Percentiles rank a stretch among this genome's conserved stretches.
These are phyloP conservation scores for Mesocricetus auratus DNA, from an alignment of 2,113 vertebrate species.

Conservation along the genomic window DNA sequence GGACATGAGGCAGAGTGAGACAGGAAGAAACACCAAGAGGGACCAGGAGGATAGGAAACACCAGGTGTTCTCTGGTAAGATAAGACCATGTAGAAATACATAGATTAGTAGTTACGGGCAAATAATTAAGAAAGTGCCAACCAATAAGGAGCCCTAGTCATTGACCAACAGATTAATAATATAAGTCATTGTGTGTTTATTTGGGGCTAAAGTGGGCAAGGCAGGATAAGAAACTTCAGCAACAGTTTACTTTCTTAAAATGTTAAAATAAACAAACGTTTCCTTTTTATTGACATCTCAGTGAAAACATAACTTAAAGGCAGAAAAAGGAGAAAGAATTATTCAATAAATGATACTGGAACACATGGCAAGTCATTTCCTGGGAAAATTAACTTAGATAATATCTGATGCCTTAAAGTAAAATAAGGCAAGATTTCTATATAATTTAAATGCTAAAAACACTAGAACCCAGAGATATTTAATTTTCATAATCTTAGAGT, in stretches of 20 bases:
- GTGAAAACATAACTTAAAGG: not conserved
- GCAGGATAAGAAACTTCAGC: too few relatives aligned
- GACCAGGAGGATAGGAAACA: too few relatives aligned
- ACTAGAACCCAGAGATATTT: not conserved
- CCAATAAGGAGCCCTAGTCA: too few relatives aligned
- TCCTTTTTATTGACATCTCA: slow-evolving; percentile 11
- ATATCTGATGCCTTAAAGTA: not conserved
- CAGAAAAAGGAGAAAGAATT: not conserved
- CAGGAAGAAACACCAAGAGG: too few relatives aligned
- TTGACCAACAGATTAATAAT: too few relatives aligned
- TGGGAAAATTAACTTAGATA: not conserved
- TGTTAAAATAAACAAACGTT: slow-evolving; percentile 14
- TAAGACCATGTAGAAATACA: too few relatives aligned
- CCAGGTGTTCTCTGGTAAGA: too few relatives aligned
- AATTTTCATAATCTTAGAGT: slow-evolving; percentile 54
- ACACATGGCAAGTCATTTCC: slow-evolving; percentile 3
- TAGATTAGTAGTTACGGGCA: too few relatives aligned
- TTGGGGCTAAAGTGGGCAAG: too few relatives aligned
- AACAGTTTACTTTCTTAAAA: not conserved
- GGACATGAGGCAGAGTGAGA: too few relatives aligned
- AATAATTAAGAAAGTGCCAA: too few relatives aligned
- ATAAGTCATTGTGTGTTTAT: too few relatives aligned
- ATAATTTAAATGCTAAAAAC: slow-evolving; percentile 14
- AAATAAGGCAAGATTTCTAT: slow-evolving; percentile 20
- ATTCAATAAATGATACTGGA: not conserved